phyloP scores from a whole-genome alignment of 2,797 vertebrate species.

The Poecile montanus region DNA sequence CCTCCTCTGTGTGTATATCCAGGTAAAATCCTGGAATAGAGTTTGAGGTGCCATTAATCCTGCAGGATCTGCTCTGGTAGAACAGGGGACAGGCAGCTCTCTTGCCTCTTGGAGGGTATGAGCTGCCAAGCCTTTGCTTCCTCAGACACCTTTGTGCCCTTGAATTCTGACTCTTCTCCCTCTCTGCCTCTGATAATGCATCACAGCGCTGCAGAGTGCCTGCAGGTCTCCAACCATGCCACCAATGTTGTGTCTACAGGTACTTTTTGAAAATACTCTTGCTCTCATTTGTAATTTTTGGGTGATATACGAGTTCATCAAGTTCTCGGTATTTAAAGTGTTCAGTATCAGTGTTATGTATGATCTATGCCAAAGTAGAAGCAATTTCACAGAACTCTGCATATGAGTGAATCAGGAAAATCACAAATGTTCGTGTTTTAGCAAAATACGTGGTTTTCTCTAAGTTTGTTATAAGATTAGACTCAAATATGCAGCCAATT shows the following conservation, averaged over 20 bases:
- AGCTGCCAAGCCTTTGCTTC: slow-evolving; percentile 90
- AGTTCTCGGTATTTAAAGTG: background rate
- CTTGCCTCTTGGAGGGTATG: slow-evolving; percentile 79
- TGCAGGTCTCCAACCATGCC: slow-evolving; percentile 87
- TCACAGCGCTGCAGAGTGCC: slow-evolving; percentile 87
- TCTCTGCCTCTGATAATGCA: slow-evolving; percentile 94
- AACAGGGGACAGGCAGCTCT: slow-evolving; percentile 20
- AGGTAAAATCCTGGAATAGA: slow-evolving; percentile 53
- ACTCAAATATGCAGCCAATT: background rate
- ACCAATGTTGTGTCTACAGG: slow-evolving; percentile 94
- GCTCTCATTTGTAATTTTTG: background rate
- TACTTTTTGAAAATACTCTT: slow-evolving; percentile 72
- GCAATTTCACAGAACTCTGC: background rate
- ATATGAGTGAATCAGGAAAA: background rate
- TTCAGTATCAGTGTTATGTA: background rate
- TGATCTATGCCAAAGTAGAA: background rate
- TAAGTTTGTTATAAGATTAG: background rate
- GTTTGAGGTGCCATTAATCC: slow-evolving; percentile 6
- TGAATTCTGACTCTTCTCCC: slow-evolving; percentile 86
- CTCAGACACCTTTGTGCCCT: slow-evolving; percentile 86
- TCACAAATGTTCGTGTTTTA: background rate
- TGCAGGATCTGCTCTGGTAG: background rate
- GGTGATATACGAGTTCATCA: accelerated
- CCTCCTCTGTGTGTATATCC: slow-evolving; percentile 78
- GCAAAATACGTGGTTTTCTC: background rate